Evolutionary conservation across 2,888 invertebrate genomes (phyloP).

Genomic region (Limnephilus auricula): DNA sequence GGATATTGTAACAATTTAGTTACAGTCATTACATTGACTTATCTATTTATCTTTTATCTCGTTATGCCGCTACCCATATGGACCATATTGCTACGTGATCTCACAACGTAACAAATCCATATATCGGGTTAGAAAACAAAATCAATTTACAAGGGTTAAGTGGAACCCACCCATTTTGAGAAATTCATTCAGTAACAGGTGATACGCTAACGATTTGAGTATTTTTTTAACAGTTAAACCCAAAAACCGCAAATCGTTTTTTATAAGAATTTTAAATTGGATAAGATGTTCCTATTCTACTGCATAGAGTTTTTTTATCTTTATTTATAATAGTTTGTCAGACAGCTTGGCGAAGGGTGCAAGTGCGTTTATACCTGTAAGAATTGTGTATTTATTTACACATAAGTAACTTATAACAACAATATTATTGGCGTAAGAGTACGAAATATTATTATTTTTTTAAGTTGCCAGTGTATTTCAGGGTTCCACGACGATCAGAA

Average conservation of each 20-base stretch:
- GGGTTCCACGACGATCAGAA: too few relatives aligned
- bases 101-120: background rate
- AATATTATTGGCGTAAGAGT: too few relatives aligned
- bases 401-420: background rate
- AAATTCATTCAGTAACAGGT: slow-evolving; percentile 5
- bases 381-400: background rate
- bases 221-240: slow-evolving; percentile 19
- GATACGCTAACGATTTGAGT: background rate
- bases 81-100: slow-evolving; percentile 4
- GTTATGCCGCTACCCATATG: slow-evolving; percentile 34
- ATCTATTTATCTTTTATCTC: background rate
- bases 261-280: background rate
- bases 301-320: background rate
- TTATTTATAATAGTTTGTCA: background rate
- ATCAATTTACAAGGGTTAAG: slow-evolving; percentile 27
- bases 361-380: background rate
- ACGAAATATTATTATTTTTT: too few relatives aligned
- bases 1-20: slow-evolving; percentile 35
- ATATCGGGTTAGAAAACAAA: background rate
- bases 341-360: background rate
- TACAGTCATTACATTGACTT: background rate
- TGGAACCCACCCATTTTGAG: background rate
- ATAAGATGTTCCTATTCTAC: background rate
- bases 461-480: too few relatives aligned
- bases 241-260: background rate